Percentiles rank a stretch among this genome's conserved stretches.
These are phyloP conservation scores for Metridium senile DNA, from an alignment of 92 coral and sea anemone species.

Conservation along the genomic window DNA sequence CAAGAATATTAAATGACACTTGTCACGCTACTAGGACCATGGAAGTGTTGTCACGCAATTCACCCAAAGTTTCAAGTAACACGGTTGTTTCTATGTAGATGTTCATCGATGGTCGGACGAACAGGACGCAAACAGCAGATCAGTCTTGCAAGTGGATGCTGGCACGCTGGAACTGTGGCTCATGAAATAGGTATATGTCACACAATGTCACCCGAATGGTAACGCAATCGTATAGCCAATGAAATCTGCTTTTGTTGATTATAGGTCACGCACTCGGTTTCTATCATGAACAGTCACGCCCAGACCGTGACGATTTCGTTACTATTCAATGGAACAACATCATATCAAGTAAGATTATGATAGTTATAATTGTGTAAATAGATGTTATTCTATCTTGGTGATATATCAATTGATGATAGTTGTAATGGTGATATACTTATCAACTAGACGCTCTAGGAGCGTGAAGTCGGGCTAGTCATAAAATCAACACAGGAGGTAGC, in stretches of 20 bases:
- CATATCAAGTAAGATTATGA: slow-evolving; percentile 16
- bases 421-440: no score
- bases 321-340: slow-evolving; percentile 34
- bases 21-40: background rate
- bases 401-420: no score
- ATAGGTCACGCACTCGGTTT: slow-evolving; percentile 45
- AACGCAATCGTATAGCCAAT: background rate
- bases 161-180: slow-evolving; percentile 57
- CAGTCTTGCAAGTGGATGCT: slow-evolving; percentile 60
- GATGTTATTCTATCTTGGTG: background rate
- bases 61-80: background rate
- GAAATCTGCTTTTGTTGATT: background rate
- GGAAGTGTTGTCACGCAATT: background rate
- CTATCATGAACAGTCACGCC: slow-evolving; percentile 45
- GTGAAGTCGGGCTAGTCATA: no score
- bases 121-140: slow-evolving; percentile 53
- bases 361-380: background rate
- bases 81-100: slow-evolving; percentile 13
- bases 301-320: slow-evolving; percentile 34
- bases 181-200: slow-evolving; percentile 65
- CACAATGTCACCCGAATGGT: background rate
- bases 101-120: slow-evolving; percentile 69
- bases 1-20: no score
- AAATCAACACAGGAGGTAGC: no score
- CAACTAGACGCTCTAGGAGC: no score